Base-by-base conservation (phyloP, 53 echinoderm and acorn worm species). In the Patiria pectinifera region DNA sequence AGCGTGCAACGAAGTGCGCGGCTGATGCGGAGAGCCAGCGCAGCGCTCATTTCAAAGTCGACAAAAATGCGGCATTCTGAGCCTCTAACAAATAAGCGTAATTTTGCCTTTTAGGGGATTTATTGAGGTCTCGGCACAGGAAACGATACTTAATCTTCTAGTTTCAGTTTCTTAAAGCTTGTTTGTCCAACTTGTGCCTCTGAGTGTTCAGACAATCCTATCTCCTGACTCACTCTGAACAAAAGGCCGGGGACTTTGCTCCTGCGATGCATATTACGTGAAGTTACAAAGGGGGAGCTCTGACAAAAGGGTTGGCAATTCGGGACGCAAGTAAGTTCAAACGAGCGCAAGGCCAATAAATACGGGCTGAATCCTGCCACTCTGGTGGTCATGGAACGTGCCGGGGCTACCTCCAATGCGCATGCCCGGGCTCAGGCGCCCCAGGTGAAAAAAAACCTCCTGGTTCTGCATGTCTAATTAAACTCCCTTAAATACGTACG, bases 291-390 rank as follows among this genome's bases (percentile, higher is more conserved):
- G 90, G 89, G 61, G 90, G 89, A 45, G 90, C 58, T 77, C 80
- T 44, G 80, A 90, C 90, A 90, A 90, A 90, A 90, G 87, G 63
- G 53, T 62, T 63, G 80, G 90, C 90, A 63, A 45, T 86, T 81
- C 90, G 81, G 90, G 90, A 90, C 90, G 87, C 90, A 90, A 90
- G 81, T 90, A 90, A 90, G 90, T 90, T 90, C 80, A 80, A 90
- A 90, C 79, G 62, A 90, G 90, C 90, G 79, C 90, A 90, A 90
- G 90, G 90, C 90, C 81, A 90, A 80, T 81, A 90, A 86, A 90
- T 90, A 81, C 90, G 81, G 69, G 81, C 45, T 90, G 90, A 90
- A 90, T 90, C 81, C 62, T 81, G 81, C 60, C 77, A 87, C 76
- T 87, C 87, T 80, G 89, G 89, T 81, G 90, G 90, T 81, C 90